phyloP scores from a whole-genome alignment of 1,140 invertebrate genomes.

The Pseudoatta argentina region DNA sequence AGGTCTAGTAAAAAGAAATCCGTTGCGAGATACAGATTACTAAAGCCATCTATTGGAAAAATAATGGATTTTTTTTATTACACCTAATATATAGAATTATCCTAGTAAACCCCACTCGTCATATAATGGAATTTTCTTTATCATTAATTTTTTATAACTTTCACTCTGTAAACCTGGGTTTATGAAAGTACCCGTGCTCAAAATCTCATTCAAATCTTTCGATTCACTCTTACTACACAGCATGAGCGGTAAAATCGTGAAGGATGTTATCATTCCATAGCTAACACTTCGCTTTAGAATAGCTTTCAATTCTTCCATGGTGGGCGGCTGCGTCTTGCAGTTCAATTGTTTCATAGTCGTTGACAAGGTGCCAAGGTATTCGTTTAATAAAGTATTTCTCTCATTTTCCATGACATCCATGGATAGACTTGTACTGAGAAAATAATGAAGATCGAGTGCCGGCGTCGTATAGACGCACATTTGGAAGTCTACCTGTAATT shows the following conservation, averaged over 20 bases:
- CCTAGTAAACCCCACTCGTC: constrained; percentile 75
- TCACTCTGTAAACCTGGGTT: constrained; percentile 67
- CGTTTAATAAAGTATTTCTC: constrained; percentile 81
- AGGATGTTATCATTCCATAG: constrained; percentile 77
- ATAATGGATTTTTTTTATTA: too few species aligned
- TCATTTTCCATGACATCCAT: constrained; percentile 76
- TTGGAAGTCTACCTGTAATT: constrained; percentile 87
- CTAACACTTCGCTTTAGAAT: constrained; percentile 75
- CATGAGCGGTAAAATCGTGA: constrained; percentile 76
- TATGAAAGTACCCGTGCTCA: constrained; percentile 51
- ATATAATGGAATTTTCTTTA: constrained; percentile 74
- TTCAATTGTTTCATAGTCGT: constrained; percentile 80
- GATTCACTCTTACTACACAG: constrained; percentile 73
- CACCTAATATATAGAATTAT: constrained; percentile 37
- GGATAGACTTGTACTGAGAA: constrained; percentile 84
- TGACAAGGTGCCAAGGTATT: constrained; percentile 80
- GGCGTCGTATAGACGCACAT: constrained; percentile 83
- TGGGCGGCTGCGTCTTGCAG: constrained; percentile 83
- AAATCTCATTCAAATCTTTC: constrained; percentile 76
- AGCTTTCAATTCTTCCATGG: constrained; percentile 79
- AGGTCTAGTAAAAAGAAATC: too few species aligned
- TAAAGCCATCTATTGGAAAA: too few species aligned
- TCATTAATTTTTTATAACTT: constrained; percentile 68
- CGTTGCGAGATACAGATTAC: too few species aligned
- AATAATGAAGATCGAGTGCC: constrained; percentile 86